Percentiles rank a stretch among this genome's conserved stretches.
phyloP scores from a whole-genome alignment of 2,113 vertebrate genomes.

The Engraulis encrasicolus region DNA sequence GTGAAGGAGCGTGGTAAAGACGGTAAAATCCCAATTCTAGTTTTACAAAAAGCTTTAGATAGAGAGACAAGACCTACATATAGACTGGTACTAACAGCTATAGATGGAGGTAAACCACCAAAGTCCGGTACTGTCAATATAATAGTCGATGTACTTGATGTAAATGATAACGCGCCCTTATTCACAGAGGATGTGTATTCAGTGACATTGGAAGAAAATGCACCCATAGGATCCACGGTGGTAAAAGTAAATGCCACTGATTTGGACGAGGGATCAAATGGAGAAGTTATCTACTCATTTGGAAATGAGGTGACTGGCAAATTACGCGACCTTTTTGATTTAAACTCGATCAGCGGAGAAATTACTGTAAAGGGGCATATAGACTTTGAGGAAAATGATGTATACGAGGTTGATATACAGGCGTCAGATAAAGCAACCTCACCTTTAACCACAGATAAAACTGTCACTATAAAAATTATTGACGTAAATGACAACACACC shows the following conservation, averaged over 20 bases:
- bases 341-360: conserved; percentile 53
- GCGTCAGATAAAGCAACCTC: conserved; percentile 53
- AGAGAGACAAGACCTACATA: conserved; percentile 44
- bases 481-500: conserved; percentile 78
- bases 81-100: conserved; percentile 50
- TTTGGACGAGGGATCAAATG: conserved; percentile 60
- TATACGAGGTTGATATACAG: conserved; percentile 59
- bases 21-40: conserved; percentile 54
- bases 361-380: conserved; percentile 51
- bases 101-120: conserved; percentile 57
- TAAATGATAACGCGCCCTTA: conserved; percentile 61
- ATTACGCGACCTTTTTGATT: conserved; percentile 49
- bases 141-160: conserved; percentile 54
- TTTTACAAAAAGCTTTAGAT: conserved; percentile 56
- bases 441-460: conserved; percentile 54
- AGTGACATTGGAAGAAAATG: conserved; percentile 47
- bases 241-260: conserved; percentile 57
- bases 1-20: conserved; percentile 50
- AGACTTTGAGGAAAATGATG: conserved; percentile 56
- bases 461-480: conserved; percentile 54
- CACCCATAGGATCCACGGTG: conserved; percentile 47
- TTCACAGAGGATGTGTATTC: conserved; percentile 52
- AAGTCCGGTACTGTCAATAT: conserved; percentile 49
- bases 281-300: conserved; percentile 57
- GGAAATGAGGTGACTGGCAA: conserved; percentile 40